Evolutionary conservation across 2,797 vertebrate species (phyloP).

Genomic region (Gymnocypris eckloni): DNA sequence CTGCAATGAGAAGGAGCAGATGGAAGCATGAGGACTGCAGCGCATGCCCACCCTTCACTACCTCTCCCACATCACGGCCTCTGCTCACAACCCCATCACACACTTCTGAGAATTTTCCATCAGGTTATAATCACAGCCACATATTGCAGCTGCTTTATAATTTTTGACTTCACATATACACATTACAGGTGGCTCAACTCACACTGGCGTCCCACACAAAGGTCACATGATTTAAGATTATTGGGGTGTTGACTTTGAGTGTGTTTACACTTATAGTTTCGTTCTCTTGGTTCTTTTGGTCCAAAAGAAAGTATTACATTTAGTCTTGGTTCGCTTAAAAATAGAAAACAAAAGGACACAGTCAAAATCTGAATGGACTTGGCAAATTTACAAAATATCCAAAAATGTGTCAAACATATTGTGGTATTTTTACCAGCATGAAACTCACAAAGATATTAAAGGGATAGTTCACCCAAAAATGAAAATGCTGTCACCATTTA

Average conservation of each 20-base stretch:
- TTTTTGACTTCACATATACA: conserved; percentile 5
- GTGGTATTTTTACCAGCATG: too few species aligned
- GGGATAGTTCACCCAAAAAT: not conserved
- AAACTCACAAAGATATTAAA: too few species aligned
- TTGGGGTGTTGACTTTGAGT: not conserved
- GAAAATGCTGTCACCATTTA: not conserved
- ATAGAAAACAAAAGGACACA: too few species aligned
- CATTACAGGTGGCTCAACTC: not conserved
- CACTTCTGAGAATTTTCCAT: conserved; percentile 69
- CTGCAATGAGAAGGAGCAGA: conserved; percentile 74
- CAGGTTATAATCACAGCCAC: conserved; percentile 67
- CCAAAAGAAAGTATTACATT: not conserved
- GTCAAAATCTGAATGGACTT: not conserved
- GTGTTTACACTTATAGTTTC: not conserved
- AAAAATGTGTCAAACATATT: not conserved
- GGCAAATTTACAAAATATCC: not conserved
- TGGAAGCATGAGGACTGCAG: conserved; percentile 80
- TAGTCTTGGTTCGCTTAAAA: not conserved
- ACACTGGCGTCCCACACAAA: not conserved
- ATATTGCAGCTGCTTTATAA: conserved; percentile 1
- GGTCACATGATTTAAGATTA: conserved; percentile 7
- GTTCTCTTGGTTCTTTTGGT: not conserved
- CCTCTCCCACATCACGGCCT: conserved; percentile 75
- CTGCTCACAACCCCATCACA: conserved; percentile 67
- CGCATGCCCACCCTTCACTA: conserved; percentile 65